Conservation (phyloP, 2,888 invertebrate species). For the Cephus rjabovi region DNA sequence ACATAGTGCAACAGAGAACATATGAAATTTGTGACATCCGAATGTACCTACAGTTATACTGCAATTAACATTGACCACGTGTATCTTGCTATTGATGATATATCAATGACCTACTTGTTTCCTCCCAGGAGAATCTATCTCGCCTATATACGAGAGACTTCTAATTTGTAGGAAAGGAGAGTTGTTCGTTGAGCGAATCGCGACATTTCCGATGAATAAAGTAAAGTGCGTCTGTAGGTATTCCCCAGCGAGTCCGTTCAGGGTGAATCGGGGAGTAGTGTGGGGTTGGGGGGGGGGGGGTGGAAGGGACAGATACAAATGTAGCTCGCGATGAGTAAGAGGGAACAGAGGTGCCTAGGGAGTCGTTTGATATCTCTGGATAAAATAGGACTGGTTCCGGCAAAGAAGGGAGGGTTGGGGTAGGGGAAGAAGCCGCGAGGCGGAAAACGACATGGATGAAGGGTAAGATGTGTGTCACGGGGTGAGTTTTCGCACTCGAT, state of each 20-base stretch:
- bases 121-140: no score
- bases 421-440: not conserved
- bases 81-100: no score
- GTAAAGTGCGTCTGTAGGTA: conserved; percentile 27
- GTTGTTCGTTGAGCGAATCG: not conserved
- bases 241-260: conserved; percentile 28
- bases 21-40: no score
- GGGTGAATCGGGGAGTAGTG: conserved; percentile 36
- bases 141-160: no score
- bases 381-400: conserved; percentile 36
- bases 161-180: no score
- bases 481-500: conserved; percentile 22
- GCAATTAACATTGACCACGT: no score
- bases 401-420: not conserved
- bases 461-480: conserved; percentile 20
- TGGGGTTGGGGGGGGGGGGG: conserved; percentile 11
- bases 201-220: conserved; percentile 37
- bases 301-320: conserved; percentile 51
- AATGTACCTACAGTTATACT: no score
- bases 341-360: conserved; percentile 48
- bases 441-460: not conserved
- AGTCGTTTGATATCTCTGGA: conserved; percentile 54
- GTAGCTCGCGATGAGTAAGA: conserved; percentile 47
- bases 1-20: no score
- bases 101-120: no score